These are phyloP conservation scores for Serripes groenlandicus DNA, from an alignment of 2,888 invertebrate species.

Conservation along the genomic window DNA sequence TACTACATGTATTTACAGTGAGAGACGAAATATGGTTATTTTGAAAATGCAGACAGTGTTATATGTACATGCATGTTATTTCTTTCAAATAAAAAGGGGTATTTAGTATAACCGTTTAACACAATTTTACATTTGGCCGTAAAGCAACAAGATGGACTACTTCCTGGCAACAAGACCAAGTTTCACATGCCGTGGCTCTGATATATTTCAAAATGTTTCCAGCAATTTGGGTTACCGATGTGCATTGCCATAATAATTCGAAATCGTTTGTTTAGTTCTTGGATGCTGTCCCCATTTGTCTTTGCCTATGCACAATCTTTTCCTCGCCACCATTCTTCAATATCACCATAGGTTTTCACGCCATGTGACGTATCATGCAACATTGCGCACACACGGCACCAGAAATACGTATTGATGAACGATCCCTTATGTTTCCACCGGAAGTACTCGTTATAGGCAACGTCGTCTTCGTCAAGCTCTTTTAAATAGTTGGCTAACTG, in stretches of 20 bases:
- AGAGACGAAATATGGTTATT: too few species aligned
- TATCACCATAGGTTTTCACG: conserved; percentile 89
- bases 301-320: conserved; percentile 78
- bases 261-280: conserved; percentile 46
- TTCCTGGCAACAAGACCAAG: too few species aligned
- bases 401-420: conserved; percentile 98
- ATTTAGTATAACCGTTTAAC: too few species aligned
- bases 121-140: too few species aligned
- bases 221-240: background rate
- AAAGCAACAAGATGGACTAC: too few species aligned
- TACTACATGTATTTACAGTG: too few species aligned
- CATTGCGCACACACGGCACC: conserved; percentile 94
- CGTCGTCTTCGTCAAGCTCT: conserved; percentile 94
- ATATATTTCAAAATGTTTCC: background rate
- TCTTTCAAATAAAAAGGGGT: too few species aligned
- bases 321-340: conserved; percentile 96
- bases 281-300: conserved; percentile 73
- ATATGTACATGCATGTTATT: too few species aligned
- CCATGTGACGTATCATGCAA: conserved; percentile 75
- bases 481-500: conserved; percentile 95
- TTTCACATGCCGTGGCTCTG: too few species aligned
- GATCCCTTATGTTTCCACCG: conserved; percentile 97
- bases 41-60: too few species aligned
- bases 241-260: conserved; percentile 44
- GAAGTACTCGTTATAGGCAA: conserved; percentile 97